These are phyloP conservation scores for Melanotaenia trifasciata DNA, from an alignment of 2,797 vertebrate species.

Conservation along the genomic window DNA sequence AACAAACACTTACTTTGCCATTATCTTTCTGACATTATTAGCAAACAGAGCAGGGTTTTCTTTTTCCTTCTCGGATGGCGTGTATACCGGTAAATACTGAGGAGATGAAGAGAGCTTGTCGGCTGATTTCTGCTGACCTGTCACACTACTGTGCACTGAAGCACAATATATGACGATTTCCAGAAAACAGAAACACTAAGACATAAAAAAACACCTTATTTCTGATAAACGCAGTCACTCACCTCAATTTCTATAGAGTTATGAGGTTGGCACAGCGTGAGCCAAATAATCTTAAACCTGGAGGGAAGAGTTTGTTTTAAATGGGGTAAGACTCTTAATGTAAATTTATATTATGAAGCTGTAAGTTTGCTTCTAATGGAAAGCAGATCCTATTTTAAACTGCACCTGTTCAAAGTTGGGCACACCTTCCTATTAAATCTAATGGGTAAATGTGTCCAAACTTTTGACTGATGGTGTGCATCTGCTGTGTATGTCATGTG, in stretches of 20 bases:
- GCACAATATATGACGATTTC: not conserved
- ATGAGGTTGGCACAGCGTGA: slow-evolving; percentile 93
- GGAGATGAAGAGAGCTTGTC: slow-evolving; percentile 6
- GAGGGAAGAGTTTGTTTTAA: slow-evolving; percentile 18
- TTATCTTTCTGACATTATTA: slow-evolving; percentile 89
- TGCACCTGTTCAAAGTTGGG: not conserved
- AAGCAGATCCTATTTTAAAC: slow-evolving; percentile 7
- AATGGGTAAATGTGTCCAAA: not conserved
- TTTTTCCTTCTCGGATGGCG: slow-evolving; percentile 91
- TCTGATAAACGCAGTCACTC: slow-evolving; percentile 47
- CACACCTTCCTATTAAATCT: no score
- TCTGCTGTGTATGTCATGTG: not conserved
- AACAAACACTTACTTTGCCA: slow-evolving; percentile 78
- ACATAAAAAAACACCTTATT: not conserved
- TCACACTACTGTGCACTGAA: not conserved
- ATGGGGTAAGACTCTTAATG: no score
- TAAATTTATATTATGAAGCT: not conserved
- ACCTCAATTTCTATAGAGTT: slow-evolving; percentile 96
- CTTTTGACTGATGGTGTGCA: not conserved
- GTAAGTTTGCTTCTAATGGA: slow-evolving; percentile 2
- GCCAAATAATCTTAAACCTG: slow-evolving; percentile 94
- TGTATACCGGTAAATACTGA: slow-evolving; percentile 93
- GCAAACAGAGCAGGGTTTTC: slow-evolving; percentile 90
- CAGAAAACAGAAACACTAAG: not conserved
- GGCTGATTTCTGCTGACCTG: not conserved